A percentile compares a stretch with the other conserved stretches of the same genome.
These are phyloP conservation scores for Digitonthophagus gazella DNA, from an alignment of 2,888 invertebrate genomes.

Conservation along the genomic window DNA sequence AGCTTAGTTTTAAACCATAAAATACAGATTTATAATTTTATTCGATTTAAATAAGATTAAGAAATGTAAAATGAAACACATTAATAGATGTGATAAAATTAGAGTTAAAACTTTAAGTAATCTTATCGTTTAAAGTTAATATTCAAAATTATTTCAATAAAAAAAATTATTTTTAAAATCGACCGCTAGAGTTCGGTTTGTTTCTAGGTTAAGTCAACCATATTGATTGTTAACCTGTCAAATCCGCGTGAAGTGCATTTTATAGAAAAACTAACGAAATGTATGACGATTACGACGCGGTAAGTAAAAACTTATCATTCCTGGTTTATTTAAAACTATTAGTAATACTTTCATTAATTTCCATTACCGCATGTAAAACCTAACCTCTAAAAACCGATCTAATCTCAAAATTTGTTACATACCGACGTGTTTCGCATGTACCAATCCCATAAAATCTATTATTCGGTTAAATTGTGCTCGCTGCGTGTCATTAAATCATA, in stretches of 20 bases:
- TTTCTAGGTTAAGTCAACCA: constrained; percentile 8
- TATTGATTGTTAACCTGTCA: constrained; percentile 8
- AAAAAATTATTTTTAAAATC: not conserved
- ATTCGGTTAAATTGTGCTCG: constrained; percentile 15
- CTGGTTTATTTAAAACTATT: constrained; percentile 10
- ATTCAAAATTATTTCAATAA: not conserved
- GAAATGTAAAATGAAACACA: not conserved
- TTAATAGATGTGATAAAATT: not conserved
- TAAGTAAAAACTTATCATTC: constrained; percentile 28
- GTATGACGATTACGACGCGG: constrained; percentile 40
- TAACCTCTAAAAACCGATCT: constrained; percentile 36
- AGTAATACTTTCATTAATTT: not conserved
- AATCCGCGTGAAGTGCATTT: not conserved
- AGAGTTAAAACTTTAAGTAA: no score
- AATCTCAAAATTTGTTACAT: constrained; percentile 32
- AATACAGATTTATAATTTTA: not conserved
- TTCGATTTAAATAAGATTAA: not conserved
- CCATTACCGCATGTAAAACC: constrained; percentile 23
- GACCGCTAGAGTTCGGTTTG: constrained; percentile 7
- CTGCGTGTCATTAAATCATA: constrained; percentile 21
- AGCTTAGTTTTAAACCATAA: not conserved
- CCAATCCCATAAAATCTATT: constrained; percentile 42
- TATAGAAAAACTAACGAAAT: constrained; percentile 12
- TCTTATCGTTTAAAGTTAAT: no score
- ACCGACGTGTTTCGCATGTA: constrained; percentile 47